Percentiles rank a stretch among this genome's conserved stretches.
These are phyloP conservation scores for Amblyteles armatorius DNA, from an alignment of 2,888 invertebrate species.

Conservation along the genomic window DNA sequence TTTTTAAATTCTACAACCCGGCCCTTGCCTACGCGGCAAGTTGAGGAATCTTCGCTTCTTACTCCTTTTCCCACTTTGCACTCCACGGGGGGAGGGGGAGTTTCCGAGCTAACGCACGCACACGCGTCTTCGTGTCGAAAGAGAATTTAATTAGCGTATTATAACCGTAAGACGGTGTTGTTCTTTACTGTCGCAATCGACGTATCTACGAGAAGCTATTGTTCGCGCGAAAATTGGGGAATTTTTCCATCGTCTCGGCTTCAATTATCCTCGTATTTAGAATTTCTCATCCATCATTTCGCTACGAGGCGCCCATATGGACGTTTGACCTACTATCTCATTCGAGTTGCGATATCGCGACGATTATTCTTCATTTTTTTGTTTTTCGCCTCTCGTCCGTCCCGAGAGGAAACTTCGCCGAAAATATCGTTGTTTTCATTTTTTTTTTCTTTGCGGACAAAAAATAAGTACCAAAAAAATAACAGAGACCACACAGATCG, in stretches of 20 bases:
- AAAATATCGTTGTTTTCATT: background rate
- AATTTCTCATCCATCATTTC: constrained; percentile 4
- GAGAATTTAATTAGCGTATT: constrained; percentile 82
- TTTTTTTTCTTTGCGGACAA: constrained; percentile 10
- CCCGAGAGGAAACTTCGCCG: constrained; percentile 15
- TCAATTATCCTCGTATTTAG: background rate
- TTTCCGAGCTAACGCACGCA: constrained; percentile 57
- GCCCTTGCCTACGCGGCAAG: constrained; percentile 34
- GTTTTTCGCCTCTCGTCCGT: constrained; percentile 8
- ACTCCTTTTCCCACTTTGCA: constrained; percentile 44
- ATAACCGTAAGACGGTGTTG: constrained; percentile 69
- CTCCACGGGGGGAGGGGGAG: constrained; percentile 35
- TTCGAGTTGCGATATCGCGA: background rate
- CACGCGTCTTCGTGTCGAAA: constrained; percentile 76
- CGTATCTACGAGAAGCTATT: constrained; percentile 71
- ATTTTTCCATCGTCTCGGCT: constrained; percentile 43
- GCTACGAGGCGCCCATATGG: background rate
- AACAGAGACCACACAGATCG: constrained; percentile 69
- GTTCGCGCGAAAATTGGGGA: constrained; percentile 71
- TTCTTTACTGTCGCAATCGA: constrained; percentile 68
- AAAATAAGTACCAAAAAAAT: constrained; percentile 52
- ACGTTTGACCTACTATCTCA: constrained; percentile 6
- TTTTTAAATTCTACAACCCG: constrained; percentile 28
- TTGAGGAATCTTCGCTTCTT: constrained; percentile 49
- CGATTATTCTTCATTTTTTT: constrained; percentile 18